Base-by-base conservation (phyloP, 2,888 invertebrate species). In the Latrodectus elegans region DNA sequence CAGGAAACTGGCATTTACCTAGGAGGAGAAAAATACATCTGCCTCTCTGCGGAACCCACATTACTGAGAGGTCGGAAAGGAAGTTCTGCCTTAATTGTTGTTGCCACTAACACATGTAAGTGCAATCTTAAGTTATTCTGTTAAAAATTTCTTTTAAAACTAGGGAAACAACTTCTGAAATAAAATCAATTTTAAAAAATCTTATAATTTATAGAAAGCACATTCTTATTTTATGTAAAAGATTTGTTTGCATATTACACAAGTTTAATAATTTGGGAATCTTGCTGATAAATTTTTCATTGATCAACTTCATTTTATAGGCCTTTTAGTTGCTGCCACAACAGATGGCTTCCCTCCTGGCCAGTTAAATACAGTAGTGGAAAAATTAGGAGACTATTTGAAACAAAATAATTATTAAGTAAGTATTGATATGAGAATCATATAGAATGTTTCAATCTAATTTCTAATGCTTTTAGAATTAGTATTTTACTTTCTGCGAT, bases 381-480 rank as follows among this genome's bases (percentile, higher is more conserved):
- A 90, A 88, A 90, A 90, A 89, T 89, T 90, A 89, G 90, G 90
- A 68, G 90, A 90, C 86, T 90, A 90, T 83, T 89, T 90, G 88
- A 88, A 89, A 84, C 78, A 84, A 60, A 90, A 89, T 82, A 90
- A 90, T 78, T 90, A 89, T 84, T 90, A 90, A 84, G 86, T 83
- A 80, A 88, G 84, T 86, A 26, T 3, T 38, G 38, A 38, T 38
- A 38, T 38, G 38, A 38, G 38, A 38, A 38, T 38, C 0, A 38
- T 38, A 2, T 38, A 6, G 3, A 4, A 38, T 38, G 38, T 38
- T 38, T 38, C 0, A 4, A 6, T 38, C 38, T 38, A 38, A 38
- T 38, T 38, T 38, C 4, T 38, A 38, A 38, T 38, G 38, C 38
- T 38, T 38, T 38, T 6, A 38, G 38, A 38, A 38, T 38, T 38